phyloP scores from a whole-genome alignment of 2,797 vertebrate species.

The Tolypeutes matacus region DNA sequence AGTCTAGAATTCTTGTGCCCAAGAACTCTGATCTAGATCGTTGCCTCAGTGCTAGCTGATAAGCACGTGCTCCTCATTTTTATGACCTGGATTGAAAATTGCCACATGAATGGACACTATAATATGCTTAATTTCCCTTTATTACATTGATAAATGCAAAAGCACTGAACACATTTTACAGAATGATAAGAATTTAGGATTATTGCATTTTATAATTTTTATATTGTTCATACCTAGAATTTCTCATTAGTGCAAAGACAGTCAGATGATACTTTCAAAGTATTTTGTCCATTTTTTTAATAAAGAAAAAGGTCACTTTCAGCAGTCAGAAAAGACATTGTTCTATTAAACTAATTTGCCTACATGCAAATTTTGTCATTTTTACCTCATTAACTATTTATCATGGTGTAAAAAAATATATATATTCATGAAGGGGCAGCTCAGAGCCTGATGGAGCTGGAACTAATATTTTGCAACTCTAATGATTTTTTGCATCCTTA shows the following conservation, averaged over 20 bases:
- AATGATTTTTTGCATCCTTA: constrained; percentile 99
- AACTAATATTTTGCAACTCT: constrained; percentile 99
- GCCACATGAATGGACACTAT: constrained; percentile 92
- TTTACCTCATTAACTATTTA: constrained; percentile 99
- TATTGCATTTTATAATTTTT: constrained; percentile 96
- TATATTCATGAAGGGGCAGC: constrained; percentile 96
- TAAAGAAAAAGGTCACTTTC: constrained; percentile 96
- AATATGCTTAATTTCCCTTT: constrained; percentile 95
- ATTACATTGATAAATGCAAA: constrained; percentile 96
- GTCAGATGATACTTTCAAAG: constrained; percentile 91
- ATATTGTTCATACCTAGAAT: constrained; percentile 92
- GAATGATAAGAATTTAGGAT: constrained; percentile 94
- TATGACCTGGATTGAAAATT: constrained; percentile 89
- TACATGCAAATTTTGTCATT: constrained; percentile 99
- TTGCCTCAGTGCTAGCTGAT: constrained; percentile 84
- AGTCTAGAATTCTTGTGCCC: constrained; percentile 80
- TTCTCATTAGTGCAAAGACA: constrained; percentile 93
- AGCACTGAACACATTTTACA: constrained; percentile 92
- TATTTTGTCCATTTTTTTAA: constrained; percentile 93
- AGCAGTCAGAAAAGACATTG: constrained; percentile 94
- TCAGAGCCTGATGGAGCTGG: constrained; percentile 96
- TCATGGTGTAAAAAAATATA: constrained; percentile 93
- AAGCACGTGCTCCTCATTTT: constrained; percentile 88
- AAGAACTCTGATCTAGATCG: constrained; percentile 82
- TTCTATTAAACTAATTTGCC: constrained; percentile 98